Evolutionary conservation across 2,888 invertebrate genomes (phyloP), one percentile per base, ranked within the genome.

Genomic region (Cosmia trapezina): DNA sequence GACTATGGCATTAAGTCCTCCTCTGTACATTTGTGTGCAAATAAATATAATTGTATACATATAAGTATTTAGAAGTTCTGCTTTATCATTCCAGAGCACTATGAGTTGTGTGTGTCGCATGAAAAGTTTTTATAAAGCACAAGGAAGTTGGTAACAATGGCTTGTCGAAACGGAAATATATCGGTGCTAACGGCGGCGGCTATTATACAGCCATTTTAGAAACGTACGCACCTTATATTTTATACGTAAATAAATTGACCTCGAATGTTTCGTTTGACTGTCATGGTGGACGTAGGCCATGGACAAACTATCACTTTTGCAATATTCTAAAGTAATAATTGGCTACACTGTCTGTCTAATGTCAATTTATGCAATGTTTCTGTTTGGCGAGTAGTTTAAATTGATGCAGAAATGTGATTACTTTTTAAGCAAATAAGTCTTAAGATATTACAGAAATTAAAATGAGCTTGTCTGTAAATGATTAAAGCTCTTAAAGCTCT

Each of bases 111-210:
- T 66, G 66, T 49, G 47, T 19, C 53, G 28, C 45, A 69, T 76
- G 62, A 76, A 78, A 47, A 76, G 84, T 70, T 59, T 80, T 81
- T 84, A 84, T 82, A 81, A 84, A 90, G 86, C 82, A 90, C 86
- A 89, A 92, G 93, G 93, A 94, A 93, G 92, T 86, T 89, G 88
- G 88, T 61, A 83, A 83, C 83, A 83, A 92, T 89, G 89, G 86
- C 82, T 76, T 80, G 78, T 88, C 89, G 90, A 91, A 93, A 89
- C 91, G 93, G 83, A 84, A 85, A 73, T 85, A 69, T 70, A 80
- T 83, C 62, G 90, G 91, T 92, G 86, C 86, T 89, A 88, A 90
- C 87, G 87, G 89, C 89, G 87, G 89, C 85, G 80, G 78, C 86
- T 84, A 90, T 90, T 89, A 86, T 83, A 81, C 84, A 78, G 78